Evolutionary conservation across 1,140 invertebrate species (phyloP).

Genomic region (Drosophila albomicans): DNA sequence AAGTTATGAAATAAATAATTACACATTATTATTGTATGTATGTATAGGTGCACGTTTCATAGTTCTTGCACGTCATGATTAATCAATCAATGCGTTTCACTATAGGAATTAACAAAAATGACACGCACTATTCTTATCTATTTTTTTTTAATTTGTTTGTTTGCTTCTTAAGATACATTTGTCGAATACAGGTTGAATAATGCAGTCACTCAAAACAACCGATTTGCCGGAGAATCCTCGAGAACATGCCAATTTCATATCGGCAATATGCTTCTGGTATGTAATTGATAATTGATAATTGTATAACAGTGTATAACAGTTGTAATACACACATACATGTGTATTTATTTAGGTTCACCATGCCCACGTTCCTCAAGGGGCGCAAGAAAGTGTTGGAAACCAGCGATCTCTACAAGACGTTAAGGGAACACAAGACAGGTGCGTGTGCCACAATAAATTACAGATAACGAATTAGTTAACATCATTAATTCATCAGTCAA

Average conservation of each 20-base stretch:
- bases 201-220: slow-evolving; percentile 82
- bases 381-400: slow-evolving; percentile 86
- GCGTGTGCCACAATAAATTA: slow-evolving; percentile 9
- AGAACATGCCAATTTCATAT: slow-evolving; percentile 75
- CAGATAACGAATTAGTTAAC: not conserved
- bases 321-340: slow-evolving; percentile 9
- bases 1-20: slow-evolving; percentile 8
- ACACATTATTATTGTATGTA: slow-evolving; percentile 3
- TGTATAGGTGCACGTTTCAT: not conserved
- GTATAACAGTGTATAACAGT: slow-evolving; percentile 2
- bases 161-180: not conserved
- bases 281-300: slow-evolving; percentile 14
- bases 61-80: slow-evolving; percentile 1
- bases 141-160: slow-evolving; percentile 11
- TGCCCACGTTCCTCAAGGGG: slow-evolving; percentile 86
- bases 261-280: slow-evolving; percentile 79
- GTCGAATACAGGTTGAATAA: slow-evolving; percentile 24
- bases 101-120: slow-evolving; percentile 30
- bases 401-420: slow-evolving; percentile 87
- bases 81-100: slow-evolving; percentile 32
- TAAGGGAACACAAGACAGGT: slow-evolving; percentile 87
- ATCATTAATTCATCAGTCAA: not conserved
- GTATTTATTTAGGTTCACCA: slow-evolving; percentile 81
- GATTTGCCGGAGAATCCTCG: slow-evolving; percentile 83
- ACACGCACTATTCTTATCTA: slow-evolving; percentile 21